phyloP scores from a whole-genome alignment of 2,113 vertebrate genomes.

The Bos taurus region ARS-UCD2.0 NC_037330.1:102782001-102782500 shows the following conservation, averaged over 20 bases:
- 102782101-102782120: background rate
- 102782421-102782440: constrained; percentile 83
- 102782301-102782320: constrained; percentile 82
- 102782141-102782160: rapidly evolving
- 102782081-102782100: background rate
- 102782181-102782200: constrained; percentile 82
- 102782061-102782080: no score
- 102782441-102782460: constrained; percentile 89
- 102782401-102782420: constrained; percentile 81
- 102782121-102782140: background rate
- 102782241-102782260: constrained; percentile 86
- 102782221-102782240: constrained; percentile 84
- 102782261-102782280: constrained; percentile 83
- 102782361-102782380: background rate
- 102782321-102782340: background rate
- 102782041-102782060: background rate
- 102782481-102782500: constrained; percentile 90
- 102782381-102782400: constrained; percentile 83
- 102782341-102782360: rapidly evolving
- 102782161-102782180: constrained; percentile 88
- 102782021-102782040: background rate
- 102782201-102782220: constrained; percentile 84
- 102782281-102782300: constrained; percentile 80
- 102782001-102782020: background rate
- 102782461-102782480: constrained; percentile 85